Percentiles rank a stretch among this genome's conserved stretches.
phyloP scores from a whole-genome alignment of 2,888 invertebrate genomes.

The Saturnia japonica region DNA sequence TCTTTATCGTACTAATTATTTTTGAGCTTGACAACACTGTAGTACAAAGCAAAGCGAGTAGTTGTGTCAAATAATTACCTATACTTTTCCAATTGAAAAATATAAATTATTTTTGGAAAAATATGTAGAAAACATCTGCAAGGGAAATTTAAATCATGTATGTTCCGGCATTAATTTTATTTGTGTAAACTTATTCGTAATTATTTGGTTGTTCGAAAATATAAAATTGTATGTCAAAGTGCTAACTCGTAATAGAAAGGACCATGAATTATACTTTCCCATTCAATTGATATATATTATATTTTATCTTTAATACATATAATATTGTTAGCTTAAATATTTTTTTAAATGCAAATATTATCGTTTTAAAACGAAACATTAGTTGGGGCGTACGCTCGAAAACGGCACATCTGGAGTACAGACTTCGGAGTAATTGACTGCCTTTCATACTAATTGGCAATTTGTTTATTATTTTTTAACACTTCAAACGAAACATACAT shows the following conservation, averaged over 20 bases:
- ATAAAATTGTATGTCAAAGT: constrained; percentile 72
- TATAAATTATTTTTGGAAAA: constrained; percentile 34
- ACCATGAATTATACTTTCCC: constrained; percentile 59
- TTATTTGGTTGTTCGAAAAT: constrained; percentile 34
- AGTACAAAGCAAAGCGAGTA: constrained; percentile 76
- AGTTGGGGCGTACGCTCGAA: constrained; percentile 52
- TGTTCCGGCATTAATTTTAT: constrained; percentile 30
- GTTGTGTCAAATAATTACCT: constrained; percentile 71
- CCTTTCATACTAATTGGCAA: constrained; percentile 53
- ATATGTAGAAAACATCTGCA: constrained; percentile 51
- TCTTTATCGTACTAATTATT: no score
- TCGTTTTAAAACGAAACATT: constrained; percentile 28
- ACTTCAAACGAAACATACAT: constrained; percentile 3
- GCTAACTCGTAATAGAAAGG: constrained; percentile 55
- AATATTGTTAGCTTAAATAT: constrained; percentile 25
- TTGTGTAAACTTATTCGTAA: constrained; percentile 23
- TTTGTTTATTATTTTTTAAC: constrained; percentile 35
- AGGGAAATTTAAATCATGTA: constrained; percentile 41
- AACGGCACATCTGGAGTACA: constrained; percentile 63
- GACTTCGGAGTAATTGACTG: constrained; percentile 43
- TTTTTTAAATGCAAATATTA: constrained; percentile 26
- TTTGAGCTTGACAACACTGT: no score
- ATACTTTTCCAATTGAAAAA: constrained; percentile 50
- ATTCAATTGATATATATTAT: constrained; percentile 45
- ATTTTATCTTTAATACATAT: constrained; percentile 34